Evolutionary conservation across 2,888 invertebrate species (phyloP).

Genomic region (Campopleginae sp.): DNA sequence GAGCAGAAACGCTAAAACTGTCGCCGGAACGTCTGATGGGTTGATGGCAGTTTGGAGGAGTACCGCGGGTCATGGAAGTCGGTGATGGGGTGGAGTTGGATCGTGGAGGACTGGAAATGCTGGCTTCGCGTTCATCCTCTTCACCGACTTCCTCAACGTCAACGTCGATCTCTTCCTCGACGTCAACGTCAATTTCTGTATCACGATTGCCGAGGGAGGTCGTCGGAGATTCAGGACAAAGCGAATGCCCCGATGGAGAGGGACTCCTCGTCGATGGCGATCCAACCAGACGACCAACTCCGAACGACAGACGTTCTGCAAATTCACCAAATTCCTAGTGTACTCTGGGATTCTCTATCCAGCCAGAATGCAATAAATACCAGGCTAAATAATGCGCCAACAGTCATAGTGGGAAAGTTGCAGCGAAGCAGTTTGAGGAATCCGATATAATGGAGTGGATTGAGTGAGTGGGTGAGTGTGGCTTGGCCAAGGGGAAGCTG

Average conservation of each 20-base stretch:
- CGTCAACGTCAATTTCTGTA: constrained; percentile 79
- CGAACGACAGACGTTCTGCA: constrained; percentile 93
- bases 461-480: constrained; percentile 22
- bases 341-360: constrained; percentile 27
- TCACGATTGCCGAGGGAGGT: constrained; percentile 77
- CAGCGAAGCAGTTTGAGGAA: constrained; percentile 11
- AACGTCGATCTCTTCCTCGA: constrained; percentile 81
- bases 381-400: constrained; percentile 35
- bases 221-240: constrained; percentile 81
- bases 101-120: constrained; percentile 77
- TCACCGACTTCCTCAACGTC: constrained; percentile 83
- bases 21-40: constrained; percentile 87
- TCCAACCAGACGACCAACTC: constrained; percentile 91
- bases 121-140: constrained; percentile 80
- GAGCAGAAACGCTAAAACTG: constrained; percentile 93
- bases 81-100: constrained; percentile 80
- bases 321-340: constrained; percentile 44
- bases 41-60: constrained; percentile 76
- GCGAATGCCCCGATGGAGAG: constrained; percentile 80
- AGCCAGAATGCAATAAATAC: constrained; percentile 54
- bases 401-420: not conserved
- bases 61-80: constrained; percentile 74
- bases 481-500: not conserved
- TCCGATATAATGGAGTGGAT: constrained; percentile 30
- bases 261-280: constrained; percentile 80